A percentile compares a stretch with the other conserved stretches of the same genome.
These are phyloP conservation scores for Diplodus puntazzo DNA, from an alignment of 2,797 vertebrate species.

Conservation along the genomic window DNA sequence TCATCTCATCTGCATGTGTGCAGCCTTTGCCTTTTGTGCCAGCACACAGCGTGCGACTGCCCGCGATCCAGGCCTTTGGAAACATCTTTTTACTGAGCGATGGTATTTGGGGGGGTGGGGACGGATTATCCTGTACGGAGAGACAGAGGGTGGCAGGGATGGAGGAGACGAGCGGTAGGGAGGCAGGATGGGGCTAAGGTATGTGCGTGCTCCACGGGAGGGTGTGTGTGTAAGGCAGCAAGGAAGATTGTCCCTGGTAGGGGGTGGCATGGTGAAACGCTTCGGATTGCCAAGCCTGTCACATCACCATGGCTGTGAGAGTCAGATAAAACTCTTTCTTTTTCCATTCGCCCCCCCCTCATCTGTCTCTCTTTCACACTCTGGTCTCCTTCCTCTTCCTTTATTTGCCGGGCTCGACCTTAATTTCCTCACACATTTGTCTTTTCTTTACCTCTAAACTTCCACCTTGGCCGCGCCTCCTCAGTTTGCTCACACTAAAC, in stretches of 20 bases:
- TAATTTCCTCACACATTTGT: constrained; percentile 23
- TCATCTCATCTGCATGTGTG: constrained; percentile 49
- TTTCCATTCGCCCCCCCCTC: constrained; percentile 20
- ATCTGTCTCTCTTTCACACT: constrained; percentile 26
- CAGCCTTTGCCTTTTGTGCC: constrained; percentile 56
- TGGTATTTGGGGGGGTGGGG: constrained; percentile 69
- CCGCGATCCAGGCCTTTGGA: constrained; percentile 53
- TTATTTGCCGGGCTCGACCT: constrained; percentile 28
- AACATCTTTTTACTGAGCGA: constrained; percentile 64
- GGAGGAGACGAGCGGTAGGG: constrained; percentile 42
- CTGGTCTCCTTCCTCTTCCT: constrained; percentile 9
- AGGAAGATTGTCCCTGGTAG: constrained; percentile 74
- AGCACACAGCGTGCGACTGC: constrained; percentile 49
- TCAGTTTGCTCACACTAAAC: background rate
- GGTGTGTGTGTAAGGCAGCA: constrained; percentile 46
- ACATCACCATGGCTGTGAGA: constrained; percentile 72
- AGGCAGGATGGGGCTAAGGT: constrained; percentile 45
- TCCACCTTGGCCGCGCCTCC: background rate
- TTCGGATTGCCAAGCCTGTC: constrained; percentile 68
- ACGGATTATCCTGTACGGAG: constrained; percentile 71
- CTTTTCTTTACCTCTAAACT: constrained; percentile 28
- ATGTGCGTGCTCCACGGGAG: constrained; percentile 45
- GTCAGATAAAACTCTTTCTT: constrained; percentile 75
- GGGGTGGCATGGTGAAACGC: constrained; percentile 66
- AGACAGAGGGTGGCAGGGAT: constrained; percentile 55